Base-by-base conservation (phyloP, 2,888 invertebrate genomes). In the Lithosia quadra region DNA sequence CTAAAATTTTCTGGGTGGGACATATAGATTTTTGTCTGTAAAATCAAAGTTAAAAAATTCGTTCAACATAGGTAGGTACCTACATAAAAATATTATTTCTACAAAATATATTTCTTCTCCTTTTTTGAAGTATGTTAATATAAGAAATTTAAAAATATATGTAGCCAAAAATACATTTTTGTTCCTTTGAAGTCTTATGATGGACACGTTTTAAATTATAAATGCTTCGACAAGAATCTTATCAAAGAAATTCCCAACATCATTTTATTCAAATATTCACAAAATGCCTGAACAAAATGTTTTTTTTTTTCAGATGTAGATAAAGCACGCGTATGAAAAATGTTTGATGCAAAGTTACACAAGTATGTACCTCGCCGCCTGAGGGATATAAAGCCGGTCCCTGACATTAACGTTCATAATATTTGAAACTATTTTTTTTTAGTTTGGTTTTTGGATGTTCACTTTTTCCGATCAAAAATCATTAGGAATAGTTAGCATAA, bases 241-340 rank as follows among this genome's bases (percentile, higher is more conserved):
- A 24, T 21, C 57, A 58, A 57, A 34, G 39, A 24, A 57, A 58
- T 63, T 22, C 24, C 53, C 53, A 59, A 59, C 39, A 63, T 21
- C 11, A 58, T 67, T 36, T 59, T 2, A 21, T 59, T 49, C 10
- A 53, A 65, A 65, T 65, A 65, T 59, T 65, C 59, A 39, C 49
- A 36, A 59, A 49, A 53, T 59, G 28, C 36, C 53, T 53, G 57
- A 56, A 22, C 62, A 66, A 61, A 36, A 56, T 24, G 55, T 36
- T 56, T 61, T n/a, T 43, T 58, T 65, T 53, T 60, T 66, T 53
- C 53, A 69, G 75, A 77, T 78, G 67, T 67, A 79, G 78, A 77
- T 80, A 78, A 72, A 75, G 62, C 78, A 78, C 70, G 75, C 69
- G 69, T 63, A 67, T 66, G 70, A 73, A 58, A 71, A 73, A 68